These are phyloP conservation scores for Lordiphosa collinella DNA, from an alignment of 1,140 invertebrate species.

Conservation along the genomic window DNA sequence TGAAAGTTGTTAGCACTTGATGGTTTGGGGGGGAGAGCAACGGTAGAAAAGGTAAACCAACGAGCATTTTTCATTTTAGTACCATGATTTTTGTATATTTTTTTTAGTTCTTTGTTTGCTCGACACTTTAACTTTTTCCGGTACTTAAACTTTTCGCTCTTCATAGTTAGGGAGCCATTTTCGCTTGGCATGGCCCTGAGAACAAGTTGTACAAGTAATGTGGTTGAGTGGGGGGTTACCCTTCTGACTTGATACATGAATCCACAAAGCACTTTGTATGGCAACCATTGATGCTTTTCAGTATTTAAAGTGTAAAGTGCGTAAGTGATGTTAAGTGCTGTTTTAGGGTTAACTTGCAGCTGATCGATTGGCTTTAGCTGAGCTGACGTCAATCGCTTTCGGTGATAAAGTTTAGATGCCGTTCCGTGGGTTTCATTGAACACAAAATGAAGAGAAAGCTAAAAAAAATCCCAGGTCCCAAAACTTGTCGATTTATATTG, in stretches of 20 bases:
- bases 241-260: conserved; percentile 23
- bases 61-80: conserved; percentile 39
- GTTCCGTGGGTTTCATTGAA: no score
- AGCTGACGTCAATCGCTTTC: no score
- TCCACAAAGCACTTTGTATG: conserved; percentile 26
- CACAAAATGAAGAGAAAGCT: no score
- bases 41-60: not conserved
- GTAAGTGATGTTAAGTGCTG: conserved; percentile 25
- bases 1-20: conserved; percentile 29
- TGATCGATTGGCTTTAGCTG: no score
- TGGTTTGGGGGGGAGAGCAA: not conserved
- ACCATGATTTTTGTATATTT: conserved; percentile 17
- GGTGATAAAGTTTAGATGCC: no score
- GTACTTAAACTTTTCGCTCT: conserved; percentile 23
- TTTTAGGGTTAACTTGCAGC: not conserved
- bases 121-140: conserved; percentile 36
- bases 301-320: conserved; percentile 5
- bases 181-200: conserved; percentile 24
- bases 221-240: conserved; percentile 4
- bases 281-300: conserved; percentile 1
- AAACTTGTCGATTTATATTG: no score
- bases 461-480: no score
- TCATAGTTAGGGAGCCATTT: conserved; percentile 16
- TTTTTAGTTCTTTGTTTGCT: conserved; percentile 18
- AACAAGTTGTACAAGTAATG: conserved; percentile 16